These are phyloP conservation scores for Anhinga anhinga DNA, from an alignment of 2,113 vertebrate genomes.

Conservation along the genomic window DNA sequence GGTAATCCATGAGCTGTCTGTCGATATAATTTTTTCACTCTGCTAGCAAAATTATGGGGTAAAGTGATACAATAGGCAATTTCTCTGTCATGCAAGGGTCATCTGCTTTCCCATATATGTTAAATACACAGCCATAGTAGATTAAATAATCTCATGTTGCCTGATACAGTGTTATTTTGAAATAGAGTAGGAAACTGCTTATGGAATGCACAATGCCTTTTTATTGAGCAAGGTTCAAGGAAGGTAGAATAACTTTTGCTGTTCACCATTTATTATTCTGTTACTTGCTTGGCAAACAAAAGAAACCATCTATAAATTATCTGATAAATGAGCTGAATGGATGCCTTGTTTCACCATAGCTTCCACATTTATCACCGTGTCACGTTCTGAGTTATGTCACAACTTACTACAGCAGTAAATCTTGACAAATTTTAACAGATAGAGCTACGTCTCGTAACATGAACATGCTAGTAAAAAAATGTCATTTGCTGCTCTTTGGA, in stretches of 20 bases:
- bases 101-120: neutral
- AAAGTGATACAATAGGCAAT: neutral
- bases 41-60: neutral
- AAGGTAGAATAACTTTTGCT: conserved; percentile 11
- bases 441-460: neutral
- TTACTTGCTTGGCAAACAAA: conserved; percentile 17
- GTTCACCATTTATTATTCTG: conserved; percentile 22
- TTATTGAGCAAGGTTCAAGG: neutral
- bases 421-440: neutral
- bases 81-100: neutral
- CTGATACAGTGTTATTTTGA: neutral
- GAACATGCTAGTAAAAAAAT: neutral
- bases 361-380: conserved; percentile 3
- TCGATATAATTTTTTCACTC: neutral
- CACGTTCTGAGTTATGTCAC: neutral
- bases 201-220: neutral
- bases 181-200: neutral
- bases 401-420: conserved; percentile 14
- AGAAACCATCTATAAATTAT: neutral
- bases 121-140: neutral
- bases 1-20: neutral
- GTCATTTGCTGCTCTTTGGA: neutral
- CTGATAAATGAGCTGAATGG: conserved; percentile 1
- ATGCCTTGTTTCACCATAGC: neutral
- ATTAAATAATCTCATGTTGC: neutral